phyloP scores from a whole-genome alignment of 2,113 vertebrate genomes.

The Theropithecus gelada region DNA sequence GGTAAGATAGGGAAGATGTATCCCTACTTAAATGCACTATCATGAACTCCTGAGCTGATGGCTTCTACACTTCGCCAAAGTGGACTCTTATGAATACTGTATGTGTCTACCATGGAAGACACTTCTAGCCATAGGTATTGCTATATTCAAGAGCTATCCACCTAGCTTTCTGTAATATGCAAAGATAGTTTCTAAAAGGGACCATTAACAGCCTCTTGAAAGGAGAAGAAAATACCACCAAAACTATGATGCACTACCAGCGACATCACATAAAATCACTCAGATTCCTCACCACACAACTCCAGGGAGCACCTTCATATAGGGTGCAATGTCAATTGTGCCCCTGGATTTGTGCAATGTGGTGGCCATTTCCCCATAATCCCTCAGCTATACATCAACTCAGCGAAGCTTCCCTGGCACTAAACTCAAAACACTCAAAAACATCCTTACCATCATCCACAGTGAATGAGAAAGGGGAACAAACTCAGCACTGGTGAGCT shows the following conservation, averaged over 20 bases:
- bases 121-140: not conserved
- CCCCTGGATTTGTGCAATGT: not conserved
- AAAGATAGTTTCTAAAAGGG: not conserved
- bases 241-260: not conserved
- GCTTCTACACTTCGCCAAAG: not conserved
- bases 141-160: not conserved
- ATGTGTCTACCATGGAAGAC: not conserved
- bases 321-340: not conserved
- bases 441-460: not conserved
- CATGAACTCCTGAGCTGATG: not conserved
- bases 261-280: not conserved
- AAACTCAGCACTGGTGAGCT: not conserved
- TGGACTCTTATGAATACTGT: not conserved
- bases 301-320: not conserved
- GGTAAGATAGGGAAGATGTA: not conserved
- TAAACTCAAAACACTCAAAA: not conserved
- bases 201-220: not conserved
- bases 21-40: not conserved
- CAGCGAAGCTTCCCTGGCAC: not conserved
- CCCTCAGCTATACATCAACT: not conserved
- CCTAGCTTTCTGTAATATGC: not conserved
- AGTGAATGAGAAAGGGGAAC: not conserved
- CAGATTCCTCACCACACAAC: not conserved
- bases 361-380: rapidly evolving
- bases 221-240: not conserved